Evolutionary conservation across 30 jellyfish, hydroid and myxozoan genomes (phyloP).

Genomic region (Pelagia noctiluca): DNA sequence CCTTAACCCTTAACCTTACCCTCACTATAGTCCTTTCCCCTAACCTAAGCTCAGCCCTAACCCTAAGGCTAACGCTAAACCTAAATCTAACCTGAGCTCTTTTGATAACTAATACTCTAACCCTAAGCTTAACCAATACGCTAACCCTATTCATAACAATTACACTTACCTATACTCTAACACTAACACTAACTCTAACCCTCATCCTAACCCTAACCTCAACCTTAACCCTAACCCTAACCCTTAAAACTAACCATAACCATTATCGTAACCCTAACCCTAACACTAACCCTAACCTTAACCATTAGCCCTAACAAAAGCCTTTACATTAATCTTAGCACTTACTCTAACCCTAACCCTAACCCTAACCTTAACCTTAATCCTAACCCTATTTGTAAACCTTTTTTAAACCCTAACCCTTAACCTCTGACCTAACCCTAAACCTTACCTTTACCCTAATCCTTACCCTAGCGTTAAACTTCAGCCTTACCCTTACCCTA

Average conservation of each 20-base stretch:
- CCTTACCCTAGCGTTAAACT: not conserved
- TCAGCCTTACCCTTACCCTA: not conserved
- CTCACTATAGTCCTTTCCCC: constrained; percentile 27
- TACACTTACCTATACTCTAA: not conserved
- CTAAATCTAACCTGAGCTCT: constrained; percentile 17
- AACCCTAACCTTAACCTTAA: constrained; percentile 24
- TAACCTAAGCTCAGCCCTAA: constrained; percentile 20
- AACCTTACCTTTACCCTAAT: not conserved
- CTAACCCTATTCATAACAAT: not conserved
- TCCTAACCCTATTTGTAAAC: constrained; percentile 23
- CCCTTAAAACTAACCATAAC: not conserved
- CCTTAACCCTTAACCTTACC: constrained; percentile 7
- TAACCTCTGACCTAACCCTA: not conserved
- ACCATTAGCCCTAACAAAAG: not conserved
- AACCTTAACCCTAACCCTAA: constrained; percentile 2
- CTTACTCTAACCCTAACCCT: constrained; percentile 1
- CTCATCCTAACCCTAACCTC: not conserved
- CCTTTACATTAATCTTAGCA: not conserved
- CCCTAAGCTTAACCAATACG: not conserved
- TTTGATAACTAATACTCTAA: constrained; percentile 8
- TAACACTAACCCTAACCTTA: not conserved
- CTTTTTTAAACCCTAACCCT: constrained; percentile 8
- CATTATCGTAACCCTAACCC: not conserved
- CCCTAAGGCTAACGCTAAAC: constrained; percentile 23
- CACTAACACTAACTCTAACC: not conserved